These are phyloP conservation scores for Pentalonia nigronervosa DNA, from an alignment of 1,140 invertebrate species.

Conservation along the genomic window DNA sequence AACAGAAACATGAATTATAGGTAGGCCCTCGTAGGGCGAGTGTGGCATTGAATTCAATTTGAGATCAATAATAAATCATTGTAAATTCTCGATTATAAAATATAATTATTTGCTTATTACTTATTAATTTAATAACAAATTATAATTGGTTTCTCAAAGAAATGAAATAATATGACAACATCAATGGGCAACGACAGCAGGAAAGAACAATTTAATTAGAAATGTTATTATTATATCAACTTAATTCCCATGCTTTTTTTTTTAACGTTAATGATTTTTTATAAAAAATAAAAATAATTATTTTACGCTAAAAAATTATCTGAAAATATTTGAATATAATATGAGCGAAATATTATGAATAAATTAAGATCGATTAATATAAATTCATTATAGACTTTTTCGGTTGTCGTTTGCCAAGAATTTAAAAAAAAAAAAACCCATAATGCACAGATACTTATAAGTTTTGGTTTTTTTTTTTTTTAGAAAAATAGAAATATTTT, in stretches of 20 bases:
- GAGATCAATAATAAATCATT: neutral
- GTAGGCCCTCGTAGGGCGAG: fast-evolving
- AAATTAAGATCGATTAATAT: neutral
- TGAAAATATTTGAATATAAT: neutral
- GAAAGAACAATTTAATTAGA: neutral
- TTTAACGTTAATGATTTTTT: neutral
- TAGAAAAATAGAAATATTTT: no score
- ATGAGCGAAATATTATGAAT: neutral
- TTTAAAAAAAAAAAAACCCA: no score
- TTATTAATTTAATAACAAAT: neutral
- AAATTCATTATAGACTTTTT: no score
- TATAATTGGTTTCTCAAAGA: neutral
- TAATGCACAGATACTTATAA: no score
- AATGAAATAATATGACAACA: neutral
- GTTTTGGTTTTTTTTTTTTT: no score
- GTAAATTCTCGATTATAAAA: neutral
- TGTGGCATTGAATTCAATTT: neutral
- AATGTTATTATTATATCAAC: neutral
- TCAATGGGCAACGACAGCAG: neutral
- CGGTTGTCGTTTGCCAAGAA: no score
- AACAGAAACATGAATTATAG: neutral
- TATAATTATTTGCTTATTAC: neutral
- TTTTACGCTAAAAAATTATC: neutral
- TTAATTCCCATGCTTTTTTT: neutral
- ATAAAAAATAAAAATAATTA: neutral